Base-by-base conservation (phyloP, 1,140 invertebrate species). In the Hermatobates lingyangjiaoensis region DNA sequence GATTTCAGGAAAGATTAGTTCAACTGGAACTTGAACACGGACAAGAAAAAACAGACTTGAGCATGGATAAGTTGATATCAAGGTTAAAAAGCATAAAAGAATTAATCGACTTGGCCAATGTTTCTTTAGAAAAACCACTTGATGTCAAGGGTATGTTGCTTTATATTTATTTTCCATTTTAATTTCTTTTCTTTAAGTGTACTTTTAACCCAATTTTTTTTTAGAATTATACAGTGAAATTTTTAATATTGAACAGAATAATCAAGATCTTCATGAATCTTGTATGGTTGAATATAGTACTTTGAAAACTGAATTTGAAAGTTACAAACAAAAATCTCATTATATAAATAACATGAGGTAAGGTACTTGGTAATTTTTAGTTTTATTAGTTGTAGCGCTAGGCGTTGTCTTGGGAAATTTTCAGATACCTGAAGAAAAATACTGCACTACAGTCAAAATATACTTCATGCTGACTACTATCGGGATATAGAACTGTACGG, bases 271-370 rank as follows among this genome's bases (percentile, higher is more conserved):
- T 25, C 56, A 60, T 27, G 50, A 57, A 3, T 54, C 61, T 2
- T 74, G 71, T 51, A 67, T 70, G 58, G 66, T 73, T 53, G 72
- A 73, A 50, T 69, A 74, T 24, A 65, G 69, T 18, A 54, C 49
- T 18, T 64, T 70, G 23, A 50, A 67, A 39, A 58, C 64, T 55
- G 70, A 73, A 53, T 70, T 68, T 47, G 70, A 72, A 48, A 59
- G 61, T 25, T 67, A 65, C 23, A 70, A 68, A 54, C 60, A 66
- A 42, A 45, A 55, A 27, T 28, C 39, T 24, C 27, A 46, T 39
- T n/a, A n/a, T n/a, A n/a, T n/a, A n/a, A n/a, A n/a, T n/a, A n/a
- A n/a, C n/a, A n/a, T n/a, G n/a, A n/a, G n/a, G n/a, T n/a, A n/a
- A n/a, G n/a, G n/a, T n/a, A n/a, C n/a, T n/a, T n/a, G n/a, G n/a